Conservation (phyloP, 2,113 vertebrate species). For the Vulpes lagopus region DNA sequence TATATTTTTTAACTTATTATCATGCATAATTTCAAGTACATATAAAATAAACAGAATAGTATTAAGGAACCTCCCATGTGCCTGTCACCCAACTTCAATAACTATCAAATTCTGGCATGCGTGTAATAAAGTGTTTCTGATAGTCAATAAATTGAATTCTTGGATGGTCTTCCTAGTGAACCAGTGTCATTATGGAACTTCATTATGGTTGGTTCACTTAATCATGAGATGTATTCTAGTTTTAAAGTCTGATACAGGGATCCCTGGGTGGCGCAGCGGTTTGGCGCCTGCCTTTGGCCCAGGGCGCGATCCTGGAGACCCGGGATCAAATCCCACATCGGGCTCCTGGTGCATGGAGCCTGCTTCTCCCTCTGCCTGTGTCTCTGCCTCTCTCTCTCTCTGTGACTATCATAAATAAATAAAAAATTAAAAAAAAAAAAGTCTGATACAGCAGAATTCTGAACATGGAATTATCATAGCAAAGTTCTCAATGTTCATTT, state of each 20-base stretch:
- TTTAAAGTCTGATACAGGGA: background rate
- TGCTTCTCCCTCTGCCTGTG: no score
- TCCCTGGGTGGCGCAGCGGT: no score
- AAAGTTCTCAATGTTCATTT: background rate
- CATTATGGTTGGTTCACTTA: background rate
- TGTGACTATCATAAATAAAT: no score
- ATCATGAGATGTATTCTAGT: background rate
- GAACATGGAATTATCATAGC: background rate
- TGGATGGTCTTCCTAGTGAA: background rate
- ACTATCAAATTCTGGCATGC: background rate
- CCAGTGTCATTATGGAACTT: background rate
- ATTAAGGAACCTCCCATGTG: background rate
- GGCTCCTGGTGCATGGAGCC: no score
- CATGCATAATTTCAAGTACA: background rate
- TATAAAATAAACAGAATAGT: background rate
- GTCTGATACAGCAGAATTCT: background rate
- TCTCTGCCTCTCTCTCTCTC: no score
- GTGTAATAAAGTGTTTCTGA: background rate
- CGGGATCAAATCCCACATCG: no score
- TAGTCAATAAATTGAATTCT: background rate
- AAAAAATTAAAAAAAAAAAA: no score
- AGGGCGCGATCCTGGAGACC: no score
- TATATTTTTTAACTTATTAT: constrained; percentile 30
- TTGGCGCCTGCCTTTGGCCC: no score
- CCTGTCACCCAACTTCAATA: background rate